Base-by-base conservation (phyloP, 1,140 invertebrate species). In the Vanessa atalanta region DNA sequence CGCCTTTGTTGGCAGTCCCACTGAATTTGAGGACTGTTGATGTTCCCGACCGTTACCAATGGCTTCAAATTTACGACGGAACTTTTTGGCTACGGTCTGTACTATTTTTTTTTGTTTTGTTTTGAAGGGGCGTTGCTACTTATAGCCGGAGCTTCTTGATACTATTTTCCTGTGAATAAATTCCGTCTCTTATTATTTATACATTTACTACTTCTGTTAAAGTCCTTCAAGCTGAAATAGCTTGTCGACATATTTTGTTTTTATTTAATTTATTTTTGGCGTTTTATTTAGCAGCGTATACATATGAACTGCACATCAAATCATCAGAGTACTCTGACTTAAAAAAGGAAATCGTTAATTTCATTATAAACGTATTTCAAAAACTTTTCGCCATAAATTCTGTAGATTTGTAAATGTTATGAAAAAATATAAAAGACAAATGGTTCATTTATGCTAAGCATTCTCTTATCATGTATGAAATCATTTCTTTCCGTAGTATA, bases 1-100 rank as follows among this genome's bases (percentile, higher is more conserved):
- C 73, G 70, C 83, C 79, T 87, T 90, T 90, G 87, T 90, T 79
- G 75, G 65, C 57, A 77, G 79, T 83, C 74, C 85, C 81, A 85
- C 73, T 87, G 82, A 85, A 86, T 87, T 79, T 79, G 74, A 76
- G 65, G 57, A 76, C 64, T 73, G 71, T 79, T 77, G 75, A 76
- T 71, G 73, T 64, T 63, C 57, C 69, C 50, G 65, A 26, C 50
- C 69, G 61, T 70, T 50, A 26, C 57, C 53, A 65, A 70, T 67
- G 37, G 50, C 67, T 71, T 61, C 37, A 67, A 77, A 77, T 77
- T 77, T 77, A 73, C 61, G 68, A 73, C 47, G 55, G 55, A 73
- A 73, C 57, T 77, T 77, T 65, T 64, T 64, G 72, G 68, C 68
- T 53, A 57, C 69, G 37, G 67, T 55, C 64, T 63, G n/a, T 70